Percentiles rank a stretch among this genome's conserved stretches.
Conservation (phyloP, 2,888 invertebrate species). For the Podabrus alpinus region DNA sequence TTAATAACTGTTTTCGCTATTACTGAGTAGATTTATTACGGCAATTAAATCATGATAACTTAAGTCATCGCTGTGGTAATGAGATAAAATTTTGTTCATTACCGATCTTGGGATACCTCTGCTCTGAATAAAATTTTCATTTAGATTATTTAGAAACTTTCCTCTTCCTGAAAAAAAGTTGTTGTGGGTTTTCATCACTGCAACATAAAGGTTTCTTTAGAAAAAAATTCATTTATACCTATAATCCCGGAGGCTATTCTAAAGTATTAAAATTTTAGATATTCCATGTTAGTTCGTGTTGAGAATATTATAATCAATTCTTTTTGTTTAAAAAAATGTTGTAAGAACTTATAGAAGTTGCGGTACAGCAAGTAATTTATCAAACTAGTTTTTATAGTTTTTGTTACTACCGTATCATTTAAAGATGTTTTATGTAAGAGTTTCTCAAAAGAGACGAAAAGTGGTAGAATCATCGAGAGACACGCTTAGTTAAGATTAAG, state of each 20-base stretch:
- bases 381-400: not conserved
- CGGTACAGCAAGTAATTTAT: not conserved
- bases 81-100: not conserved
- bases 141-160: not conserved
- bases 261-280: no score
- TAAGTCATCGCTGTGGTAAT: not conserved
- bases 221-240: not conserved
- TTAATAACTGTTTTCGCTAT: not conserved
- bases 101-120: not conserved
- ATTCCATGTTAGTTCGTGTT: not conserved
- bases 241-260: no score
- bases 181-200: not conserved
- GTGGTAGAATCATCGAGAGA: not conserved
- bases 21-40: not conserved
- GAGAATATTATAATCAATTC: not conserved
- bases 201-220: not conserved
- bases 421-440: not conserved
- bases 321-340: not conserved
- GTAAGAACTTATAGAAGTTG: not conserved
- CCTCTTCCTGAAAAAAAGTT: not conserved
- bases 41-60: not conserved
- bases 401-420: not conserved
- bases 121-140: not conserved
- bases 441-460: not conserved
- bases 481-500: not conserved